Evolutionary conservation across 2,113 vertebrate genomes (phyloP).

Genomic region (Erythrolamprus reginae): DNA sequence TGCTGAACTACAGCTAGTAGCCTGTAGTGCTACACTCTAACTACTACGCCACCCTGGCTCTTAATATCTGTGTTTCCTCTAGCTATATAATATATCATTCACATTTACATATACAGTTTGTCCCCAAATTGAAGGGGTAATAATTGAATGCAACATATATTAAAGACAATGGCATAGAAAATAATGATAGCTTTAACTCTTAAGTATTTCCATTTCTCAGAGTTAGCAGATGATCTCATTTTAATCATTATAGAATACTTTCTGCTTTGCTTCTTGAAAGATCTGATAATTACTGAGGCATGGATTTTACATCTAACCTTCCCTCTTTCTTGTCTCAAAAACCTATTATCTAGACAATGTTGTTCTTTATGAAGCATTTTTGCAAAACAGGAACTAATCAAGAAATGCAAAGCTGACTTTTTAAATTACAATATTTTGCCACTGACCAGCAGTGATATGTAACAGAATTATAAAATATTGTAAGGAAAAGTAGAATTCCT

Average conservation of each 20-base stretch:
- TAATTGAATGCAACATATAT: background rate
- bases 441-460: slow-evolving; percentile 64
- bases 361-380: background rate
- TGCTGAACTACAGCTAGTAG: too few species aligned
- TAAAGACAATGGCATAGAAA: background rate
- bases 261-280: background rate
- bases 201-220: background rate
- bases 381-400: slow-evolving; percentile 50
- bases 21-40: too few species aligned
- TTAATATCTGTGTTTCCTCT: background rate
- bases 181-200: background rate
- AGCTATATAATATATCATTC: background rate
- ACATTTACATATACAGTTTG: background rate
- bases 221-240: background rate
- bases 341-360: background rate
- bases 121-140: background rate
- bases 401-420: slow-evolving; percentile 56
- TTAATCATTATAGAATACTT: background rate
- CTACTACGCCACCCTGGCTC: too few species aligned
- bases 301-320: slow-evolving; percentile 20
- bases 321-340: slow-evolving; percentile 12
- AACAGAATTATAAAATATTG: slow-evolving; percentile 65
- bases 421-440: slow-evolving; percentile 68
- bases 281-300: slow-evolving; percentile 2
- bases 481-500: slow-evolving; percentile 44